A percentile compares a stretch with the other conserved stretches of the same genome.
Evolutionary conservation across 2,113 vertebrate genomes (phyloP).

Genomic region (Dasypus novemcinctus): DNA sequence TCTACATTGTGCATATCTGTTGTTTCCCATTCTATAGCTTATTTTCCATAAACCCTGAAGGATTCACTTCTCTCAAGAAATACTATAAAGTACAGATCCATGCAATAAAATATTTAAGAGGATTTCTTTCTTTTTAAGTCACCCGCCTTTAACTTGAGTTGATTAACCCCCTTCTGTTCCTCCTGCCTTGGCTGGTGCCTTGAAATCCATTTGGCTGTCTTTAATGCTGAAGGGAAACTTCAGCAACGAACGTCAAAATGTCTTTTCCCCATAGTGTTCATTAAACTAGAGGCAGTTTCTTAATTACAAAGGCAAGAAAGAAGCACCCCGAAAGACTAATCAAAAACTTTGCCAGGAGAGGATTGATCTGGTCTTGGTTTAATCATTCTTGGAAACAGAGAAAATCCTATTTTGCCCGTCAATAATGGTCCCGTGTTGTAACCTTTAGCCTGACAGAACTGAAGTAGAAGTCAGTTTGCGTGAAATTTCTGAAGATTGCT

Average conservation of each 20-base stretch:
- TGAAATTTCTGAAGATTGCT: background rate
- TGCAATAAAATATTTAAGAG: constrained; percentile 25
- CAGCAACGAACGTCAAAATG: background rate
- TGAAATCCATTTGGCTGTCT: background rate
- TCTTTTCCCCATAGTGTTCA: background rate
- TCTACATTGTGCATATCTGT: background rate
- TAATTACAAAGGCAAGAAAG: constrained; percentile 63
- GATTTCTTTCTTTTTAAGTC: background rate
- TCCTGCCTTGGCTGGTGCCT: background rate
- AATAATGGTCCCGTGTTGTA: constrained; percentile 39
- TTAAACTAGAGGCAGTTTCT: constrained; percentile 10
- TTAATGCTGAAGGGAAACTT: background rate
- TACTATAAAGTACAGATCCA: background rate
- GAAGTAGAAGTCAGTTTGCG: background rate
- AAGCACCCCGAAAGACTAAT: constrained; percentile 56
- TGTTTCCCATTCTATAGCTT: background rate
- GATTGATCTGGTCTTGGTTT: constrained; percentile 34
- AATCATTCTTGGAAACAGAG: constrained; percentile 40
- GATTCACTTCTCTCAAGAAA: background rate
- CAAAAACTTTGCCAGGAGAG: constrained; percentile 34
- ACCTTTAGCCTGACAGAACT: constrained; percentile 36
- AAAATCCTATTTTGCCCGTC: constrained; percentile 44
- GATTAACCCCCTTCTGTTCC: background rate
- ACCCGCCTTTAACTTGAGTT: background rate
- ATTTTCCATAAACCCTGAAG: background rate